Percentiles rank a stretch among this genome's conserved stretches.
Evolutionary conservation across 1,140 invertebrate species (phyloP).

Genomic region (Drosophila biarmipes): DNA sequence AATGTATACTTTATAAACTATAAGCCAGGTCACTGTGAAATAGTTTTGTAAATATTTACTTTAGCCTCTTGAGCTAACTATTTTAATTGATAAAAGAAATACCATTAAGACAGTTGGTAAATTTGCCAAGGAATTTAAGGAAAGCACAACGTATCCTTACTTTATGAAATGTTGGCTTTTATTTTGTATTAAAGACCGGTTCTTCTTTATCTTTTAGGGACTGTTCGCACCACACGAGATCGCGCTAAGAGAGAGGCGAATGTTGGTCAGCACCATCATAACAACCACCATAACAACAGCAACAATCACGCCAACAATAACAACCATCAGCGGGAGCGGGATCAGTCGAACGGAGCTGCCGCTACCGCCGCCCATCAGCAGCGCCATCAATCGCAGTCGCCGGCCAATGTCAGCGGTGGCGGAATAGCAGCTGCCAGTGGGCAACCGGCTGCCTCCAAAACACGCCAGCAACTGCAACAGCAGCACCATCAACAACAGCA

Average conservation of each 20-base stretch:
- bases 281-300: conserved; percentile 58
- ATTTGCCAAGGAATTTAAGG: no score
- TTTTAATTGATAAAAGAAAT: no score
- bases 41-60: no score
- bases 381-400: conserved; percentile 64
- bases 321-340: conserved; percentile 40
- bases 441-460: conserved; percentile 53
- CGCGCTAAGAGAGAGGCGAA: conserved; percentile 83
- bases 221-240: conserved; percentile 81
- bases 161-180: not conserved
- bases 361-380: conserved; percentile 9
- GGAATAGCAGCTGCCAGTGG: conserved; percentile 30
- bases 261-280: conserved; percentile 63
- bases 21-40: no score
- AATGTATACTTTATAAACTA: no score
- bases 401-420: conserved; percentile 60
- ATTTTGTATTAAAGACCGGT: no score
- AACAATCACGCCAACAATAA: conserved; percentile 46
- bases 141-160: not conserved
- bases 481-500: conserved; percentile 52
- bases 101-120: not conserved
- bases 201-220: conserved; percentile 43
- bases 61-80: no score
- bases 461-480: conserved; percentile 53
- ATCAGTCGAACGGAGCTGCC: conserved; percentile 44